Evolutionary conservation across 2,113 vertebrate genomes (phyloP).

Genomic region (Hucho hucho): DNA sequence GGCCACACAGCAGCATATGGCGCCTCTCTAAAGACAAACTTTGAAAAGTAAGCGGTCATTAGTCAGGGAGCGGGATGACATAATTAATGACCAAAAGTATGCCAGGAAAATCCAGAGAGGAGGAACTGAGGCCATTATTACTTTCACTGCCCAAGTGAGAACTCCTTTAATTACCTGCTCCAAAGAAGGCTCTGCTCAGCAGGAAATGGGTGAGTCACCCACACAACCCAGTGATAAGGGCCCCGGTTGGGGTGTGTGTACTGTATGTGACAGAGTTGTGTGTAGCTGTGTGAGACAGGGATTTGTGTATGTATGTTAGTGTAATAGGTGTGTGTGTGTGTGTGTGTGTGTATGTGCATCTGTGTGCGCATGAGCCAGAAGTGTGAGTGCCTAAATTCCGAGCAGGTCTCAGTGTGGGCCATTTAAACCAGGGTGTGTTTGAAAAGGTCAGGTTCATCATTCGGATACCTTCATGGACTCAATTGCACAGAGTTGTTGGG

Average conservation of each 20-base stretch:
- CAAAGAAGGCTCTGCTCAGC: neutral
- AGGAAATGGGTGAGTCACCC: neutral
- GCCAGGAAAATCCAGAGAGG: neutral
- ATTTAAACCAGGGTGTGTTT: constrained; percentile 11
- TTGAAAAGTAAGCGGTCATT: neutral
- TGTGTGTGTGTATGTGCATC: neutral
- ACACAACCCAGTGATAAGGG: too few species aligned
- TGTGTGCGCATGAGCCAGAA: neutral
- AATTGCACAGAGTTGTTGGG: constrained; percentile 24
- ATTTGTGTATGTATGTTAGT: neutral
- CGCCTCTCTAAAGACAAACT: neutral
- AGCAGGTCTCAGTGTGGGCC: neutral
- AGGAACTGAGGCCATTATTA: neutral
- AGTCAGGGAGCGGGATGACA: neutral
- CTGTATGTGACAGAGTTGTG: too few species aligned
- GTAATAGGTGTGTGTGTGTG: neutral
- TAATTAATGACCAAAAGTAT: neutral
- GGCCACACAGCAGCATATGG: neutral
- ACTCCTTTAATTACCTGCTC: neutral
- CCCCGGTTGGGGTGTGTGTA: too few species aligned
- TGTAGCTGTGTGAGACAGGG: neutral
- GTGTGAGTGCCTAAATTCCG: neutral
- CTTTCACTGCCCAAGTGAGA: neutral
- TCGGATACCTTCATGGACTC: constrained; percentile 15
- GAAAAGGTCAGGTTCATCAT: constrained; percentile 52